Base-by-base conservation (phyloP, 2,113 vertebrate genomes). In the Lagopus leucura region DNA sequence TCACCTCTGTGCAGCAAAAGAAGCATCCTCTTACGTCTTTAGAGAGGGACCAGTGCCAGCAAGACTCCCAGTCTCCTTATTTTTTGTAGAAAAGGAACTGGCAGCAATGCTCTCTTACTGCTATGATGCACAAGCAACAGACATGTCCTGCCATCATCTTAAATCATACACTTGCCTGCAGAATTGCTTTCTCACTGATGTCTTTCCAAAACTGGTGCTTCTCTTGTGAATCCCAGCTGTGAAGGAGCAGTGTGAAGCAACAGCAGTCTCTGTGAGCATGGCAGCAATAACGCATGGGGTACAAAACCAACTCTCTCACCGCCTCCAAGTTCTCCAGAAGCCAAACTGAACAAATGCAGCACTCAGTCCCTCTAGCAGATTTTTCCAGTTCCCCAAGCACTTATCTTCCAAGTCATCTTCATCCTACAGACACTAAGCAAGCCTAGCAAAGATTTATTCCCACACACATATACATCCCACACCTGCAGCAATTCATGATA, bases 401-500 rank as follows among this genome's bases (percentile, higher is more conserved):
- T 64, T 71, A 63, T 52, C 65, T 45, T 76, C 77, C 66, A 86
- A 88, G 60, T 86, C 88, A 32, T 90, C 88, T 83, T 71, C 79
- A 72, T 90, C 76, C 89, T 85, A 82, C 91, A 65, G 70, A 82
- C 87, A 90, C 43, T 28, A 60, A 90, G 58, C 20, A 90, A 92
- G 52, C 80, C 65, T 52, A 57, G 88, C 70, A 75, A 95, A 90
- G 80, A 90, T 90, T 86, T 43, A 36, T 54, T 92, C 90, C 93
- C 83, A 84, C 93, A 72, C 43, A 40, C 22, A 52, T 32, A 90
- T 65, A 84, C 90, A 87, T 84, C 96, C 95, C 74, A 94, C 94
- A 92, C 90, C 95, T 94, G 74, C 11, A 79, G 84, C 74, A 90
- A 12, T 47, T 90, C 94, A 75, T 50, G 81, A 50, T 89, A 89